These are phyloP conservation scores for Ovis aries DNA, from an alignment of 2,113 vertebrate genomes.

Conservation along the genomic window ARS-UI_Ramb_v3.0 NC_056071.1:61203501-61204000, in stretches of 20 bases:
- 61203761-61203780: conserved; percentile 63
- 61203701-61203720: conserved; percentile 26
- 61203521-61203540: neutral
- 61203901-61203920: conserved; percentile 16
- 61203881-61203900: conserved; percentile 29
- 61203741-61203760: conserved; percentile 21
- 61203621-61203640: neutral
- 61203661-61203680: neutral
- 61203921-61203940: conserved; percentile 62
- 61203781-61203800: conserved; percentile 61
- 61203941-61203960: neutral
- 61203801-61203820: conserved; percentile 76
- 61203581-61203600: neutral
- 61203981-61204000: conserved; percentile 32
- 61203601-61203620: fast-evolving
- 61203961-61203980: conserved; percentile 50
- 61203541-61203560: neutral
- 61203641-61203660: neutral
- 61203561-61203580: neutral
- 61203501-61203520: too few relatives aligned
- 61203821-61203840: conserved; percentile 72
- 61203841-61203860: conserved; percentile 67
- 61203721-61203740: neutral
- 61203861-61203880: conserved; percentile 72
- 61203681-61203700: conserved; percentile 21